These are phyloP conservation scores for Aphidoletes aphidimyza DNA, from an alignment of 2,888 invertebrate genomes.

Conservation along the genomic window DNA sequence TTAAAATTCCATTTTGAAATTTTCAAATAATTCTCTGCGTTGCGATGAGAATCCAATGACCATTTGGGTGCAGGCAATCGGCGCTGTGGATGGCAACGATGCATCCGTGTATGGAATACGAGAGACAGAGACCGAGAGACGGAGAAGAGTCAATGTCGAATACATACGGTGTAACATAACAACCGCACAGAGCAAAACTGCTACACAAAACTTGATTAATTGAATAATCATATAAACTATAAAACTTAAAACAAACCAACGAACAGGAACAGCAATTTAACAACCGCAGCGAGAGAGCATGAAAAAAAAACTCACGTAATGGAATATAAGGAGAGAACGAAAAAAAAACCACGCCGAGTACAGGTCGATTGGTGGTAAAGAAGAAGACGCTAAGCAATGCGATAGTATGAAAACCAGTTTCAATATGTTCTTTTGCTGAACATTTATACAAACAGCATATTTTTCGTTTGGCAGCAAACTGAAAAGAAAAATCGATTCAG, in stretches of 20 bases:
- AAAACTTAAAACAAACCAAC: constrained; percentile 54
- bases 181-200: constrained; percentile 32
- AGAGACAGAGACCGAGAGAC: neutral
- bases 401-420: constrained; percentile 31
- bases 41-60: neutral
- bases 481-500: constrained; percentile 29
- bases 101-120: too few species aligned
- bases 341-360: neutral
- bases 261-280: constrained; percentile 54
- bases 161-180: neutral
- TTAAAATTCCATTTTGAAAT: constrained; percentile 53
- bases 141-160: neutral
- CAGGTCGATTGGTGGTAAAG: neutral
- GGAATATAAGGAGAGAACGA: neutral
- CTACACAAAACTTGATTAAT: constrained; percentile 54
- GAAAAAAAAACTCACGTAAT: neutral
- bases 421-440: neutral
- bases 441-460: constrained; percentile 51
- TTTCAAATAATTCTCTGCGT: constrained; percentile 1
- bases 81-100: neutral
- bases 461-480: constrained; percentile 9
- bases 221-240: constrained; percentile 54
- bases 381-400: neutral
- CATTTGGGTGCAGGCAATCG: neutral
- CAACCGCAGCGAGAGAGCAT: constrained; percentile 29